A percentile compares a stretch with the other conserved stretches of the same genome.
Conservation (phyloP, 2,888 invertebrate species). For the Oxycera nigricornis region DNA sequence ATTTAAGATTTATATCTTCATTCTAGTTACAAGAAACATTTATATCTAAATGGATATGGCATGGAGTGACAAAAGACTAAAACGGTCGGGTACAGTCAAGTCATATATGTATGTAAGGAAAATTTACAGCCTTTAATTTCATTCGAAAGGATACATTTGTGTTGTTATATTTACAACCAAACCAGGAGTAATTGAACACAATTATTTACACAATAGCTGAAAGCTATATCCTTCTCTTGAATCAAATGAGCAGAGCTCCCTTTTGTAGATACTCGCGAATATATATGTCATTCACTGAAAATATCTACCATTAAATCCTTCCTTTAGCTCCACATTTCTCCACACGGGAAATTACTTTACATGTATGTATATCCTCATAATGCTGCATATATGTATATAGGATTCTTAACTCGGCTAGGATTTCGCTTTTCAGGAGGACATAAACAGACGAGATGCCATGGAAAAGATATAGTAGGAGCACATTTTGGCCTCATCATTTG, state of each 20-base stretch:
- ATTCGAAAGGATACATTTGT: slow-evolving; percentile 24
- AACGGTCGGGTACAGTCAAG: background rate
- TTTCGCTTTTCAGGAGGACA: background rate
- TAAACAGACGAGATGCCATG: slow-evolving; percentile 28
- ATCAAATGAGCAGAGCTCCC: too few relatives aligned
- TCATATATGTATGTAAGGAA: background rate
- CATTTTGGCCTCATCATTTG: slow-evolving; percentile 25
- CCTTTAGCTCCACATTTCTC: background rate
- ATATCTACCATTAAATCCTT: background rate
- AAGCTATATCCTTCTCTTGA: too few relatives aligned
- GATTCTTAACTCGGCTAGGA: background rate
- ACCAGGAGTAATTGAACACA: slow-evolving; percentile 32
- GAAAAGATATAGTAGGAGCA: slow-evolving; percentile 14
- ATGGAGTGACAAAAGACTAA: background rate
- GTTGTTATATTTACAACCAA: slow-evolving; percentile 28
- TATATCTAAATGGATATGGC: background rate
- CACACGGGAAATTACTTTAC: background rate
- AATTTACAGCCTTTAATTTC: slow-evolving; percentile 36
- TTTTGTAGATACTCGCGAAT: too few relatives aligned
- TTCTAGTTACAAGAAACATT: too few relatives aligned
- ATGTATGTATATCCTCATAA: background rate
- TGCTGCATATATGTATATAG: background rate
- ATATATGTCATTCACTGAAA: background rate
- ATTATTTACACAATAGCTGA: slow-evolving; percentile 25
- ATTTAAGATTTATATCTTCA: background rate